Conservation (phyloP, 2,113 vertebrate genomes). For the Antennarius striatus region DNA sequence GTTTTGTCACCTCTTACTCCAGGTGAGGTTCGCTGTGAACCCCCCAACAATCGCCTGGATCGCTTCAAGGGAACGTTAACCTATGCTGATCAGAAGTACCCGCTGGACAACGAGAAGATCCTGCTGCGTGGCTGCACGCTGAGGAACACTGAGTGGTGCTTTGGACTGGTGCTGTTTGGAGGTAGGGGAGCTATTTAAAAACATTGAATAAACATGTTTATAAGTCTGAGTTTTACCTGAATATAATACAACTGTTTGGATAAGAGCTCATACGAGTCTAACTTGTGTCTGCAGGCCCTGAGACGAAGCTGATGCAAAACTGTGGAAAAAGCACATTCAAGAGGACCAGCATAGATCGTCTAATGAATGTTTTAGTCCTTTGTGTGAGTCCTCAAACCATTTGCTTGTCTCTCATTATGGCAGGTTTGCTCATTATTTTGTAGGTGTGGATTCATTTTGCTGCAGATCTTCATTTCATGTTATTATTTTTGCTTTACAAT, state of each 20-base stretch:
- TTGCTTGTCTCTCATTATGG: neutral
- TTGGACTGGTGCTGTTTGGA: conserved; percentile 91
- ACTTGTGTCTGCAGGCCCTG: conserved; percentile 81
- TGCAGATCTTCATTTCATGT: no score
- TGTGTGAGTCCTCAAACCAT: conserved; percentile 77
- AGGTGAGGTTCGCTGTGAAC: conserved; percentile 91
- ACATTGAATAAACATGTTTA: no score
- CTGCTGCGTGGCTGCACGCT: conserved; percentile 91
- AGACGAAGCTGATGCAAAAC: conserved; percentile 97
- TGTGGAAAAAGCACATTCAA: conserved; percentile 90
- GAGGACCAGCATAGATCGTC: conserved; percentile 88
- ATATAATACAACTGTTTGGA: no score
- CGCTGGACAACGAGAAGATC: conserved; percentile 90
- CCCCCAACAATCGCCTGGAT: conserved; percentile 93
- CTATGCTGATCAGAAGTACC: conserved; percentile 79
- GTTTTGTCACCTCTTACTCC: neutral
- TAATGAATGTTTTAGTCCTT: conserved; percentile 91
- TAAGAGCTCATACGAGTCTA: neutral
- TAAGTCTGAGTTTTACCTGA: no score
- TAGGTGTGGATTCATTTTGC: no score
- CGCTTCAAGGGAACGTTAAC: conserved; percentile 87
- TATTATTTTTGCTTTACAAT: no score
- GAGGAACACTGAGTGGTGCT: conserved; percentile 96
- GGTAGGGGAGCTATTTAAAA: conserved; percentile 72
- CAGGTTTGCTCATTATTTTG: no score